phyloP scores from a whole-genome alignment of 2,797 vertebrate species.

The Protonibea diacanthus region DNA sequence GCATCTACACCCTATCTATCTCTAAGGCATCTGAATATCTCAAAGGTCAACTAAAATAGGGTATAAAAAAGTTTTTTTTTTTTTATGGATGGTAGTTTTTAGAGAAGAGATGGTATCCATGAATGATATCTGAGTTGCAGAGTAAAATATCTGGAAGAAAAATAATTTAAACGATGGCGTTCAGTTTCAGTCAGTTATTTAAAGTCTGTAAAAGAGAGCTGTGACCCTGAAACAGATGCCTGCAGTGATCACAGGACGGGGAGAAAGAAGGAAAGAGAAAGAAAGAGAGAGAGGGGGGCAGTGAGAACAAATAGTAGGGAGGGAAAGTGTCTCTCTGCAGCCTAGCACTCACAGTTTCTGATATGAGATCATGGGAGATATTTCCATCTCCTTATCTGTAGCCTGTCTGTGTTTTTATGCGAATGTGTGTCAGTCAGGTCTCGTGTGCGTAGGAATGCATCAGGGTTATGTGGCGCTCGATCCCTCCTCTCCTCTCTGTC shows the following conservation, averaged over 20 bases:
- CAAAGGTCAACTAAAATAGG: slow-evolving; percentile 33
- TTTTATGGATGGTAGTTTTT: background rate
- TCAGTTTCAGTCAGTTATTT: background rate
- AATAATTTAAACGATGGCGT: background rate
- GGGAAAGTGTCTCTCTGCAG: slow-evolving; percentile 37
- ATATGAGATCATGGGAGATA: slow-evolving; percentile 67
- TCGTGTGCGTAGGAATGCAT: slow-evolving; percentile 62
- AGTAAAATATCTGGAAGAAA: background rate
- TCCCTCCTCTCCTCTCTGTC: slow-evolving; percentile 51
- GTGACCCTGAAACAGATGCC: slow-evolving; percentile 2
- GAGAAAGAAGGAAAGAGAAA: background rate
- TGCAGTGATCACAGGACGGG: background rate
- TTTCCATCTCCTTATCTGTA: slow-evolving; percentile 72
- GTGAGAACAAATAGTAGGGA: slow-evolving; percentile 19
- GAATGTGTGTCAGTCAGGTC: slow-evolving; percentile 55
- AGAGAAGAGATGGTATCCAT: too few relatives aligned
- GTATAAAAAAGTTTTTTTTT: slow-evolving; percentile 2
- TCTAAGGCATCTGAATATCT: slow-evolving; percentile 8
- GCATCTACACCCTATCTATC: slow-evolving; percentile 8
- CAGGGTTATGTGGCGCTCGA: slow-evolving; percentile 26
- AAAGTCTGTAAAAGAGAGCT: background rate
- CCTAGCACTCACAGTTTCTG: slow-evolving; percentile 41
- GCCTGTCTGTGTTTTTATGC: slow-evolving; percentile 32
- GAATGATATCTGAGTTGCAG: background rate
- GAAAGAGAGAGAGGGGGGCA: background rate